Conservation (phyloP, 2,113 vertebrate species). For the Octodon degus region DNA sequence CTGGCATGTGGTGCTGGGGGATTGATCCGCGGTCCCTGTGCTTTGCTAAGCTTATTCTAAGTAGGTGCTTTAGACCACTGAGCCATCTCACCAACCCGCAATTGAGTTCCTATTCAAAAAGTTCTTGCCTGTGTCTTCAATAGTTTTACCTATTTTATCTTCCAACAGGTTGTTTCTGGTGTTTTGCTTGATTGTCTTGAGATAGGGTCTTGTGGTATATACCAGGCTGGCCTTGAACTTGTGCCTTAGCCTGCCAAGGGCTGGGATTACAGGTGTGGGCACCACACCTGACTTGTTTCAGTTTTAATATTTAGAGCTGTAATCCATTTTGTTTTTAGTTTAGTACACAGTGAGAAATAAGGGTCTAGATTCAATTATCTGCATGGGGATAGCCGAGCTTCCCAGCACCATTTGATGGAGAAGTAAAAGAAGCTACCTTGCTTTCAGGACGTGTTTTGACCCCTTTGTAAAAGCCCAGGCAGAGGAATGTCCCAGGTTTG, state of each 20-base stretch:
- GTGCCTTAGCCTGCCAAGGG: background rate
- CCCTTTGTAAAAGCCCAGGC: background rate
- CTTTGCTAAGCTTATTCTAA: no score
- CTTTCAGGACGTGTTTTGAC: background rate
- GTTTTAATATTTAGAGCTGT: background rate
- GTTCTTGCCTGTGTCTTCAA: background rate
- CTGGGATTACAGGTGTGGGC: background rate
- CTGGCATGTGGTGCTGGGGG: no score
- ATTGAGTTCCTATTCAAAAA: no score
- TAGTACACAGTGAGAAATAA: background rate
- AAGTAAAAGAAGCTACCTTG: background rate
- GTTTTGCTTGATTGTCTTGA: background rate
- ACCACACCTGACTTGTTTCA: background rate
- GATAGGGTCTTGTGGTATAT: background rate
- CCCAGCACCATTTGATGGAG: background rate
- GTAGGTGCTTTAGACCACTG: no score
- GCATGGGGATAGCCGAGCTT: background rate
- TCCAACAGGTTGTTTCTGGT: no score
- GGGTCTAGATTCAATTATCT: background rate
- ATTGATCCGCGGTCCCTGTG: no score
- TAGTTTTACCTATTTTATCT: no score
- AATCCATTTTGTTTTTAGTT: background rate
- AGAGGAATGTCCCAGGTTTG: background rate
- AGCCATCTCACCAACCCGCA: no score
- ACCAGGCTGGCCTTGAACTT: background rate